These are phyloP conservation scores for Chloroclystis v-ata DNA, from an alignment of 2,888 invertebrate genomes.

Conservation along the genomic window DNA sequence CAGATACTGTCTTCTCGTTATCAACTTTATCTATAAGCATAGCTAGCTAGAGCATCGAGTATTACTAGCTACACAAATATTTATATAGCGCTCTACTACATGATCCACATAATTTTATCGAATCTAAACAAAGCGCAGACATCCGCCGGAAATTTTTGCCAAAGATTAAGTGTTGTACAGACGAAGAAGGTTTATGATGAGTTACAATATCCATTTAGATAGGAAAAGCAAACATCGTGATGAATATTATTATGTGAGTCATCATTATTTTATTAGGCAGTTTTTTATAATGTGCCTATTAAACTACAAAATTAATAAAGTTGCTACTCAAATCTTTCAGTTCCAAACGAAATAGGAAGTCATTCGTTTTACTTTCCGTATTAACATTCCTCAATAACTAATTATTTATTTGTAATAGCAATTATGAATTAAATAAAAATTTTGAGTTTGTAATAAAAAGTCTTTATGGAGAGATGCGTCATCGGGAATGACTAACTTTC, in stretches of 20 bases:
- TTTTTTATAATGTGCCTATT: neutral
- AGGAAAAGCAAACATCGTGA: constrained; percentile 18
- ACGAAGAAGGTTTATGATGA: neutral
- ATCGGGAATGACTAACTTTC: constrained; percentile 45
- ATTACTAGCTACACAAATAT: neutral
- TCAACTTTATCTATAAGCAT: too few relatives aligned
- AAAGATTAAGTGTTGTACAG: constrained; percentile 9
- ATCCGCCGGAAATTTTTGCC: constrained; percentile 30
- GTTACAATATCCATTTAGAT: constrained; percentile 22
- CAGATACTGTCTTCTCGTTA: too few relatives aligned
- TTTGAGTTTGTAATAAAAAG: constrained; percentile 22
- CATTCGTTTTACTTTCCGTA: neutral
- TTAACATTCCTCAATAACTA: constrained; percentile 15
- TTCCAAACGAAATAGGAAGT: too few relatives aligned
- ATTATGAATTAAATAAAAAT: constrained; percentile 24
- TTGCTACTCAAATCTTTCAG: too few relatives aligned
- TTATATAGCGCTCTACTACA: neutral
- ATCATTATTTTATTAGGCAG: neutral
- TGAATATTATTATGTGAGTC: constrained; percentile 19
- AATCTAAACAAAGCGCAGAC: constrained; percentile 28
- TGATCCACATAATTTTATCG: constrained; percentile 11
- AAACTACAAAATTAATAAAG: too few relatives aligned
- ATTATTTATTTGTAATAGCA: constrained; percentile 14
- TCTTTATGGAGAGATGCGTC: constrained; percentile 32
- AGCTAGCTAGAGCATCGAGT: too few relatives aligned